A percentile compares a stretch with the other conserved stretches of the same genome.
phyloP scores from a whole-genome alignment of 2,797 vertebrate species.

The Mallotus villosus region DNA sequence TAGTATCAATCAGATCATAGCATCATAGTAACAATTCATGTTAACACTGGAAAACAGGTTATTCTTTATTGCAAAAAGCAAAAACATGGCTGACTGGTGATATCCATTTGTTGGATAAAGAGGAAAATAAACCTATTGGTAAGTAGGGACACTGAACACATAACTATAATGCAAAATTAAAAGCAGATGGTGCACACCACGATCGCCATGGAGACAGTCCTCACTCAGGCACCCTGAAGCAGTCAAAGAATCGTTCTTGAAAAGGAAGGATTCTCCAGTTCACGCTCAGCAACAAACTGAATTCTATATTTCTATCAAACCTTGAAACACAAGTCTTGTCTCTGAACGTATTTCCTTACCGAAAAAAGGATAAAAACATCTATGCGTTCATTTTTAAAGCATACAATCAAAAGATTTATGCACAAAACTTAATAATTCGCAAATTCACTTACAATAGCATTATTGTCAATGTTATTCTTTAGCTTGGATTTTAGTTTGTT shows the following conservation, averaged over 20 bases:
- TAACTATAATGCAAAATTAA: constrained; percentile 62
- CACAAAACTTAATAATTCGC: constrained; percentile 45
- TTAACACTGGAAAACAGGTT: constrained; percentile 50
- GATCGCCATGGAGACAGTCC: constrained; percentile 52
- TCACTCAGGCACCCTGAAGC: constrained; percentile 42
- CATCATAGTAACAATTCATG: background rate
- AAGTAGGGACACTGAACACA: constrained; percentile 52
- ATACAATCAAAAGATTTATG: constrained; percentile 38
- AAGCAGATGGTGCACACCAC: constrained; percentile 47
- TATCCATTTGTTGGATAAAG: constrained; percentile 33
- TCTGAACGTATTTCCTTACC: constrained; percentile 6
- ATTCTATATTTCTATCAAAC: no score
- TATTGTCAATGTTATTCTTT: constrained; percentile 43
- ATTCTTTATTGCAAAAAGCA: constrained; percentile 61
- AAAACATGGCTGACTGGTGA: constrained; percentile 34
- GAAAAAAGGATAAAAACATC: constrained; percentile 33
- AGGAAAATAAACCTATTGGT: constrained; percentile 18
- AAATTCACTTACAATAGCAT: constrained; percentile 41
- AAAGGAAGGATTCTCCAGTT: constrained; percentile 45
- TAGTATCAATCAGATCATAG: no score
- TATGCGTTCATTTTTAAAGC: constrained; percentile 32
- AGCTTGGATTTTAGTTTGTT: constrained; percentile 17
- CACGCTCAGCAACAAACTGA: constrained; percentile 42
- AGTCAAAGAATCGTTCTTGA: constrained; percentile 39
- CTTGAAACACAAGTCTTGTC: no score